These are phyloP conservation scores for Sarcophaga rosellei DNA, from an alignment of 2,888 invertebrate genomes.

Conservation along the genomic window DNA sequence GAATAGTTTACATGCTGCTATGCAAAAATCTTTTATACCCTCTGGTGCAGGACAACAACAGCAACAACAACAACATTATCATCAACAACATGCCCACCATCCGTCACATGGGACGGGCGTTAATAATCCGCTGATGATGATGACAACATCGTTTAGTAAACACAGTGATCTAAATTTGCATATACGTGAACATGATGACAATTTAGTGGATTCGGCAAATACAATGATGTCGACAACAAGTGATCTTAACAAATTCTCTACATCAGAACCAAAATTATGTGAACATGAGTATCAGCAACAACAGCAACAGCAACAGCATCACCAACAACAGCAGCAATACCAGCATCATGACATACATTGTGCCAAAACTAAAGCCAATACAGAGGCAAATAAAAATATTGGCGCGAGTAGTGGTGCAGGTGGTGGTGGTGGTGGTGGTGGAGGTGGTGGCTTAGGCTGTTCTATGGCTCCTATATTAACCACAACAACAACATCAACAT, in stretches of 20 bases:
- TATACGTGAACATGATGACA: slow-evolving; percentile 70
- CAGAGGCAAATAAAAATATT: slow-evolving; percentile 58
- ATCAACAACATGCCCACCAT: slow-evolving; percentile 59
- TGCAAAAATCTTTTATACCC: slow-evolving; percentile 81
- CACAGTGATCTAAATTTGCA: slow-evolving; percentile 79
- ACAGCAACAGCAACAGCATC: slow-evolving; percentile 11
- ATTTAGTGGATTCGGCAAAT: slow-evolving; percentile 59
- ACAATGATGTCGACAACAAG: slow-evolving; percentile 59
- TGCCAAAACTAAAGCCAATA: slow-evolving; percentile 79
- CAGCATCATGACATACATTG: slow-evolving; percentile 80
- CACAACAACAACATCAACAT: slow-evolving; percentile 58
- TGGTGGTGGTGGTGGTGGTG: slow-evolving; percentile 56
- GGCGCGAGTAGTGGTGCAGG: neutral
- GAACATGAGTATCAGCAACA: slow-evolving; percentile 73
- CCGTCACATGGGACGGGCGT: slow-evolving; percentile 41
- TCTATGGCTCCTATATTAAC: slow-evolving; percentile 48
- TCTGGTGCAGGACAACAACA: slow-evolving; percentile 51
- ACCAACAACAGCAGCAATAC: slow-evolving; percentile 46
- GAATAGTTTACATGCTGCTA: slow-evolving; percentile 87
- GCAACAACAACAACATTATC: slow-evolving; percentile 64
- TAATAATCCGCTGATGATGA: slow-evolving; percentile 72
- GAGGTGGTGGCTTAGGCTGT: slow-evolving; percentile 58
- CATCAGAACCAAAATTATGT: slow-evolving; percentile 80
- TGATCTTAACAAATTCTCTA: slow-evolving; percentile 79
- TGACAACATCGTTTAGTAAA: slow-evolving; percentile 80